phyloP scores from a whole-genome alignment of 2,888 invertebrate genomes.

The Mesorhabditis sp. region DNA sequence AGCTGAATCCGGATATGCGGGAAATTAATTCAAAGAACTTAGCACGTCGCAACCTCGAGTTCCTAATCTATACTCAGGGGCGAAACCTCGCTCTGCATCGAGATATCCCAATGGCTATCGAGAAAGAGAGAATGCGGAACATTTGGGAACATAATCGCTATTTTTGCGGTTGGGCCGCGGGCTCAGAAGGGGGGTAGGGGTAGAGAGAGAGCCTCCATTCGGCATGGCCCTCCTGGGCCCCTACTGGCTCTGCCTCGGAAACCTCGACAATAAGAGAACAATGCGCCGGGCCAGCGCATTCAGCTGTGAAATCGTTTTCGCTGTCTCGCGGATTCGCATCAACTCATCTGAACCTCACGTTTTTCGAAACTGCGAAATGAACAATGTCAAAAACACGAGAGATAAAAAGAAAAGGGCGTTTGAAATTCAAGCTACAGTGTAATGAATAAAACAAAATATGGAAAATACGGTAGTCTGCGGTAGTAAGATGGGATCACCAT shows the following conservation, averaged over 20 bases:
- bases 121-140: no score
- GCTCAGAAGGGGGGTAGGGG: neutral
- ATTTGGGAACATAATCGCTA: neutral
- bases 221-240: neutral
- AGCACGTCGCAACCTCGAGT: no score
- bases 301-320: neutral
- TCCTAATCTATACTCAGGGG: no score
- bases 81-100: no score
- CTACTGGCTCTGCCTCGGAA: neutral
- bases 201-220: neutral
- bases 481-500: neutral
- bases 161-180: neutral
- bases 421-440: neutral
- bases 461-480: neutral
- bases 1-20: no score
- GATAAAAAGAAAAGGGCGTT: neutral
- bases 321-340: no score
- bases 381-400: neutral
- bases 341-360: no score
- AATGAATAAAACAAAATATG: neutral
- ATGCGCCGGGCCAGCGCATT: neutral
- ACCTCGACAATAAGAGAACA: conserved; percentile 6
- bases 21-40: no score
- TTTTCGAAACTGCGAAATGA: no score
- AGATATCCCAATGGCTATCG: no score